Percentiles rank a stretch among this genome's conserved stretches.
These are phyloP conservation scores for Tupiocoris notatus DNA, from an alignment of 2,888 invertebrate species.

Conservation along the genomic window DNA sequence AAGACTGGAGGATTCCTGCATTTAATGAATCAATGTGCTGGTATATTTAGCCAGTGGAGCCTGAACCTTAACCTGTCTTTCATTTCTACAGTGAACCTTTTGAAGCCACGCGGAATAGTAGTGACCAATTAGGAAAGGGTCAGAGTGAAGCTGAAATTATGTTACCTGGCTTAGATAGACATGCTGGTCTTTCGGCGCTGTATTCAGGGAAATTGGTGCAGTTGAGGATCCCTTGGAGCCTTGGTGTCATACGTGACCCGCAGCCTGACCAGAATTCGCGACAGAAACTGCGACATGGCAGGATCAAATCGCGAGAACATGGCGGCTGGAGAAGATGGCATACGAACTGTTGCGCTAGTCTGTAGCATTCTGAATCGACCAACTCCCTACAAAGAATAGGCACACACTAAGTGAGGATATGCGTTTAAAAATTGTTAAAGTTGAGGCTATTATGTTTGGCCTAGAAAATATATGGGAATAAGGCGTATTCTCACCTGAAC, in stretches of 20 bases:
- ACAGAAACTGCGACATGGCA: constrained; percentile 81
- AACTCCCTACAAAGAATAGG: constrained; percentile 62
- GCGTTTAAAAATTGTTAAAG: neutral
- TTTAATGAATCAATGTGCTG: too few relatives aligned
- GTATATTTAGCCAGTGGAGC: too few relatives aligned
- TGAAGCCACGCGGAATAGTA: too few relatives aligned
- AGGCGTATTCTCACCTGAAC: constrained; percentile 57
- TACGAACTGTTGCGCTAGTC: constrained; percentile 83
- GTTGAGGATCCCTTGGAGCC: constrained; percentile 70
- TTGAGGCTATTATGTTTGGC: too few relatives aligned
- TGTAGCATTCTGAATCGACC: constrained; percentile 88
- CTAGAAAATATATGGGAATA: too few relatives aligned
- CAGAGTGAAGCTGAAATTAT: neutral
- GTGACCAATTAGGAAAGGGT: neutral
- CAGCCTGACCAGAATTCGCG: constrained; percentile 81
- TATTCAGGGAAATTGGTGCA: constrained; percentile 79
- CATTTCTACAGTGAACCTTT: too few relatives aligned
- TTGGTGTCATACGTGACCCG: constrained; percentile 69
- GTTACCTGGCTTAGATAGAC: constrained; percentile 73
- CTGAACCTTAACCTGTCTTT: too few relatives aligned
- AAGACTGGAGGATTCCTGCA: too few relatives aligned
- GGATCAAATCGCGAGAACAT: constrained; percentile 60
- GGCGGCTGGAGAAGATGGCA: constrained; percentile 83
- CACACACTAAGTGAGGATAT: neutral
- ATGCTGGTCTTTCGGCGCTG: constrained; percentile 66